Evolutionary conservation across 2,888 invertebrate genomes (phyloP).

Genomic region (Amorpha juglandis): DNA sequence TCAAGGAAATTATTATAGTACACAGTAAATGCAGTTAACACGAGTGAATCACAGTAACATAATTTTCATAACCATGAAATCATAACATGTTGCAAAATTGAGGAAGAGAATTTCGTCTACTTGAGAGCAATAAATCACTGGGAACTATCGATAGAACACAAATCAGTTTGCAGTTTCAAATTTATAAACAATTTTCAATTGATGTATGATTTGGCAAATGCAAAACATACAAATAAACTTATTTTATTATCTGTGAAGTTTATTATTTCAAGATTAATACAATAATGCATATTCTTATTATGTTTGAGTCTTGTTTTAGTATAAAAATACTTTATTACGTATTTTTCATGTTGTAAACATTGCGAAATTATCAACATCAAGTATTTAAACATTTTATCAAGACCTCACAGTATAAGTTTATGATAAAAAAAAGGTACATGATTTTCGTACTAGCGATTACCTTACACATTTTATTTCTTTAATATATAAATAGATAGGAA

Average conservation of each 20-base stretch:
- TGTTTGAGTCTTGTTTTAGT: too few species aligned
- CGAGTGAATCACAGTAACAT: constrained; percentile 53
- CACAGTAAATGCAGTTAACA: constrained; percentile 13
- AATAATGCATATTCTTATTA: too few species aligned
- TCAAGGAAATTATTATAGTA: constrained; percentile 26
- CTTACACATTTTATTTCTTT: too few species aligned
- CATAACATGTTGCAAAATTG: constrained; percentile 60
- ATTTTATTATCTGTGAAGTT: not conserved
- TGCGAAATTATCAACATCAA: too few species aligned
- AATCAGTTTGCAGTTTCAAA: constrained; percentile 60
- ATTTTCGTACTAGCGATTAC: too few species aligned
- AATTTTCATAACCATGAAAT: constrained; percentile 56
- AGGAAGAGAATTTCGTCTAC: constrained; percentile 61
- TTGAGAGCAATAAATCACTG: constrained; percentile 66
- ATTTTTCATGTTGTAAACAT: too few species aligned
- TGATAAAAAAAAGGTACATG: too few species aligned
- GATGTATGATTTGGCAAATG: constrained; percentile 18
- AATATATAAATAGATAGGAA: too few species aligned
- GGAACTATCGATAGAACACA: constrained; percentile 60
- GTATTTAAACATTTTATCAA: too few species aligned
- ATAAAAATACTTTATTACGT: too few species aligned
- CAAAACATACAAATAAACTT: not conserved
- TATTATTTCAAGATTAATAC: not conserved
- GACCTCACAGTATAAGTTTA: too few species aligned
- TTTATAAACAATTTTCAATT: constrained; percentile 26